These are phyloP conservation scores for Bombus turneri DNA, from an alignment of 1,140 invertebrate genomes.

Conservation along the genomic window DNA sequence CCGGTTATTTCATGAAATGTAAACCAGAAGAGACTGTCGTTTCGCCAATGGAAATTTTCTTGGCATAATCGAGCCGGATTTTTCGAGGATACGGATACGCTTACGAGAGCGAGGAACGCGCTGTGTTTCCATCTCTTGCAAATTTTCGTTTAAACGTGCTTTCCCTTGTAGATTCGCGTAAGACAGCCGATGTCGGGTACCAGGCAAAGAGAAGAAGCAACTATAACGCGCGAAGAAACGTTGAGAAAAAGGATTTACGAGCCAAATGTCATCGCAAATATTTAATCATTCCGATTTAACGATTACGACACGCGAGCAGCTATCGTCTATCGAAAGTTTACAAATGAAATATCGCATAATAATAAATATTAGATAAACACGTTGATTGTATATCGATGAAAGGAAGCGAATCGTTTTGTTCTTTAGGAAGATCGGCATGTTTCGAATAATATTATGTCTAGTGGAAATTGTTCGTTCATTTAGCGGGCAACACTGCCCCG, in stretches of 20 bases:
- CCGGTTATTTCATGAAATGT: background rate
- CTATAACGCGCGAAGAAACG: background rate
- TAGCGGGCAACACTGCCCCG: too few relatives aligned
- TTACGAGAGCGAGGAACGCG: background rate
- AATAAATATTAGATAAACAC: too few relatives aligned
- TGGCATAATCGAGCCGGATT: background rate
- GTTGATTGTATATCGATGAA: too few relatives aligned
- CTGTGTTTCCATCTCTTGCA: background rate
- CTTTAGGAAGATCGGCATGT: background rate
- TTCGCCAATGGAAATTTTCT: background rate
- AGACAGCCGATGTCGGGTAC: background rate
- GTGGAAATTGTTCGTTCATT: background rate
- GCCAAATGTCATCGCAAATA: background rate
- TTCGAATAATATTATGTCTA: background rate
- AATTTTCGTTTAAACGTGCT: slow-evolving; percentile 16
- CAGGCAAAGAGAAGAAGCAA: background rate
- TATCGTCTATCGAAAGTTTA: background rate
- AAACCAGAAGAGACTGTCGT: background rate
- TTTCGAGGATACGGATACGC: background rate
- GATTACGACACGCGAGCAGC: too few relatives aligned
- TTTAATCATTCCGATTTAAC: background rate
- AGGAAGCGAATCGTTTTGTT: background rate
- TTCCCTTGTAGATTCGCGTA: background rate
- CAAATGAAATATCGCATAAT: background rate
- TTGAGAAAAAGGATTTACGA: background rate